phyloP scores from a whole-genome alignment of 2,888 invertebrate genomes.

The Himalopsyche japonica region DNA sequence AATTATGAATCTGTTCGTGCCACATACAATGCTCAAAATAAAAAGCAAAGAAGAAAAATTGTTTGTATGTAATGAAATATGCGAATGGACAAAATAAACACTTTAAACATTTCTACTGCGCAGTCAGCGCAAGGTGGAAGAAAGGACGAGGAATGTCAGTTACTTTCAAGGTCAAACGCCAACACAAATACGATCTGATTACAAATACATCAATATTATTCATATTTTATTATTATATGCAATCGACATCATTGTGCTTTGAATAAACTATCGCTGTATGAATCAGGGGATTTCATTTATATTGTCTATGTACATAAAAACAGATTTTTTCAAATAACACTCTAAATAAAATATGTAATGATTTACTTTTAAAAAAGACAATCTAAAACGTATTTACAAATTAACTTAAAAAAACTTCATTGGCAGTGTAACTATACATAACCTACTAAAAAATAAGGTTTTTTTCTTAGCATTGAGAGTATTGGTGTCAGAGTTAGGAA shows the following conservation, averaged over 20 bases:
- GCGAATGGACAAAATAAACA: constrained; percentile 29
- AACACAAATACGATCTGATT: neutral
- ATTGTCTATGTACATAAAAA: too few relatives aligned
- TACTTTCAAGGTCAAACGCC: constrained; percentile 34
- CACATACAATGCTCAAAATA: neutral
- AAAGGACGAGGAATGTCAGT: constrained; percentile 41
- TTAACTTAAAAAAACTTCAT: too few relatives aligned
- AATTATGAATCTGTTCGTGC: too few relatives aligned
- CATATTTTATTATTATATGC: neutral
- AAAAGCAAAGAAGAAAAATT: neutral
- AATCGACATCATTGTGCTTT: neutral
- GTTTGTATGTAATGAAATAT: constrained; percentile 1
- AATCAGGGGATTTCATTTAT: neutral
- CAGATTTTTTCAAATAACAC: too few relatives aligned
- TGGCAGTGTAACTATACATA: too few relatives aligned
- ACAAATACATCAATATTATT: neutral
- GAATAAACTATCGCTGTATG: neutral
- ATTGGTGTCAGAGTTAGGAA: too few relatives aligned
- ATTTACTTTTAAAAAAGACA: too few relatives aligned
- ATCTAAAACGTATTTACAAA: too few relatives aligned
- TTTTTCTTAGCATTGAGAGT: too few relatives aligned
- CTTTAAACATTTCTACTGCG: constrained; percentile 33
- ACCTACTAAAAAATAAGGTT: too few relatives aligned
- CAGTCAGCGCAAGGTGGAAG: constrained; percentile 40
- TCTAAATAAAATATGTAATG: too few relatives aligned